Conservation (phyloP, 2,113 vertebrate species). For the Eira barbara region DNA sequence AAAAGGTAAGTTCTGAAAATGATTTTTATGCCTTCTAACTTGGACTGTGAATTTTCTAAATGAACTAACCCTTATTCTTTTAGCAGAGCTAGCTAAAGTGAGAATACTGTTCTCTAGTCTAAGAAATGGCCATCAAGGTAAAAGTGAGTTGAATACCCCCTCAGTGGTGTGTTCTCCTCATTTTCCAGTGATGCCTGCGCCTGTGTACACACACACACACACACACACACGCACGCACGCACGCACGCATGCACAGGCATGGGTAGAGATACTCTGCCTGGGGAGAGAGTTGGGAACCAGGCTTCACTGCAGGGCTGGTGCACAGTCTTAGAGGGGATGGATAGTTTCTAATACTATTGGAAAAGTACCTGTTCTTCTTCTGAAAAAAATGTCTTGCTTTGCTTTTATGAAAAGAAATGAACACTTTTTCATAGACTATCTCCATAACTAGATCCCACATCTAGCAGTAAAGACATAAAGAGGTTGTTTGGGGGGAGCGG, state of each 20-base stretch:
- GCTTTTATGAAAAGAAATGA: background rate
- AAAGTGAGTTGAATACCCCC: background rate
- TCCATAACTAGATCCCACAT: background rate
- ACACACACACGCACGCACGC: background rate
- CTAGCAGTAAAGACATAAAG: background rate
- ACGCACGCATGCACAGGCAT: background rate
- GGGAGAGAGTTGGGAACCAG: background rate
- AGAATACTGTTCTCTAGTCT: background rate
- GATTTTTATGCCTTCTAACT: constrained; percentile 10
- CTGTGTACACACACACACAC: background rate
- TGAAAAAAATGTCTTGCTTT: background rate
- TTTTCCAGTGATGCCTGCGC: background rate
- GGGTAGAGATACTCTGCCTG: no score
- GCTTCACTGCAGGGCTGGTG: background rate
- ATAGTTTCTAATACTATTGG: background rate
- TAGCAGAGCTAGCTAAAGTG: background rate
- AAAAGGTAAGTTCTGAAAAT: background rate
- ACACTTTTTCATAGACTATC: background rate
- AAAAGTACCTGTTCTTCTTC: background rate
- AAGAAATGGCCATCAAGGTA: background rate
- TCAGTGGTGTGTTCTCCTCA: background rate
- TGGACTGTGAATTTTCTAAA: background rate
- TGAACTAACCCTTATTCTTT: background rate
- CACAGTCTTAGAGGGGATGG: background rate
- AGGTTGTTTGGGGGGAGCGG: background rate